A percentile compares a stretch with the other conserved stretches of the same genome.
These are phyloP conservation scores for Hydroisotoma schaefferi DNA, from an alignment of 2,888 invertebrate species.

Conservation along the genomic window DNA sequence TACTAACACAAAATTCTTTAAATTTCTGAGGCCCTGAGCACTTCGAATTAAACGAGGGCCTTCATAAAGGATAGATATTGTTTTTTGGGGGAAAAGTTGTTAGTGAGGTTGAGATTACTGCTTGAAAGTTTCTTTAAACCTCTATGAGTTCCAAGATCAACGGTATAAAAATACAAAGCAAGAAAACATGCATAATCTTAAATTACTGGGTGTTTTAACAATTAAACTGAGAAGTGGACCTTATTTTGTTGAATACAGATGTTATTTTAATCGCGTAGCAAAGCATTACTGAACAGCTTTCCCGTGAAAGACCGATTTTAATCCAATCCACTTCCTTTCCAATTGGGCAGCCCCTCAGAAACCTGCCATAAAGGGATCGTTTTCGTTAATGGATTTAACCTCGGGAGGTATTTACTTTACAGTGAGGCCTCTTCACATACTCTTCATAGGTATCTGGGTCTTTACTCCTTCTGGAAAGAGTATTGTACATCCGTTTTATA, in stretches of 20 bases:
- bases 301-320: constrained; percentile 52
- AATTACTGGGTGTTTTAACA: too few relatives aligned
- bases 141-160: constrained; percentile 52
- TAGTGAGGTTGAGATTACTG: constrained; percentile 54
- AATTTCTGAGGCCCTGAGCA: constrained; percentile 50
- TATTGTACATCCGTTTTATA: too few relatives aligned
- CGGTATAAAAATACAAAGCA: background rate
- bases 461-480: too few relatives aligned
- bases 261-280: constrained; percentile 33
- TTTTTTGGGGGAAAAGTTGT: constrained; percentile 52
- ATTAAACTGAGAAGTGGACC: too few relatives aligned
- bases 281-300: constrained; percentile 6
- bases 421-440: too few relatives aligned
- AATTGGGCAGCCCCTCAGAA: constrained; percentile 62
- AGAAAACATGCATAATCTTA: background rate
- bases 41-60: constrained; percentile 51
- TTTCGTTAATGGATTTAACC: constrained; percentile 77
- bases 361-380: constrained; percentile 76
- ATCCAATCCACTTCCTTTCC: constrained; percentile 52
- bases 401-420: constrained; percentile 87
- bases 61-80: constrained; percentile 53
- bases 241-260: too few relatives aligned
- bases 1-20: constrained; percentile 55
- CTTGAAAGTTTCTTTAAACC: constrained; percentile 58
- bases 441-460: too few relatives aligned